Percentiles rank a stretch among this genome's conserved stretches.
Conservation (phyloP, 2,113 vertebrate species). For the Podarcis cretensis region DNA sequence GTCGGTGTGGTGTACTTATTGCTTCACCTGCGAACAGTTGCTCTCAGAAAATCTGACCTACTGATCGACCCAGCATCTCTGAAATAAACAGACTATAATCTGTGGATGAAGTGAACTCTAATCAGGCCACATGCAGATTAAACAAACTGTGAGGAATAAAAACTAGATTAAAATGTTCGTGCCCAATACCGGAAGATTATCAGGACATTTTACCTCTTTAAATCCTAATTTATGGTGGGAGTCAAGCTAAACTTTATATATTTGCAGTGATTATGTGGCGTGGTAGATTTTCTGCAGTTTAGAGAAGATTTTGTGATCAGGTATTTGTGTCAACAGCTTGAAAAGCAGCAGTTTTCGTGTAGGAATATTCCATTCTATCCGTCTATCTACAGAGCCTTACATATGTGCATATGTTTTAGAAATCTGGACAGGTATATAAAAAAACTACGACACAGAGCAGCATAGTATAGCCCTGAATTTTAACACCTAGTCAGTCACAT, state of each 20-base stretch:
- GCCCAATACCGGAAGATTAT: conserved; percentile 85
- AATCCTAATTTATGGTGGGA: conserved; percentile 89
- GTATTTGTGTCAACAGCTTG: conserved; percentile 72
- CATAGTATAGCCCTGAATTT: conserved; percentile 22
- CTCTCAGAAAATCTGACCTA: conserved; percentile 82
- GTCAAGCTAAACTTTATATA: conserved; percentile 83
- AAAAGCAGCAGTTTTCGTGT: conserved; percentile 55
- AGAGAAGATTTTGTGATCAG: conserved; percentile 79
- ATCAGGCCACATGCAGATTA: conserved; percentile 98
- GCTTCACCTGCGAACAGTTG: conserved; percentile 88
- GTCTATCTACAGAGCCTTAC: conserved; percentile 26
- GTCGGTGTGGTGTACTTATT: conserved; percentile 78
- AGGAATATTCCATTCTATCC: conserved; percentile 38
- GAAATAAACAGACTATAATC: conserved; percentile 91
- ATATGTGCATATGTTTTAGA: conserved; percentile 37
- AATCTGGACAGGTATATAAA: neutral
- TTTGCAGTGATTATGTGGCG: conserved; percentile 80
- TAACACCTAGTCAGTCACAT: conserved; percentile 61
- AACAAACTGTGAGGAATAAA: conserved; percentile 88
- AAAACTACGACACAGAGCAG: conserved; percentile 26
- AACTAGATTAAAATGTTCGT: conserved; percentile 87
- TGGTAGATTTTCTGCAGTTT: conserved; percentile 76
- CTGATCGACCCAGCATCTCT: conserved; percentile 78
- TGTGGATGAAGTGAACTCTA: conserved; percentile 87
- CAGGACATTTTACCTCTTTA: conserved; percentile 84